A percentile compares a stretch with the other conserved stretches of the same genome.
phyloP scores from a whole-genome alignment of 2,113 vertebrate genomes.

The Tenebrosternarchus preto region DNA sequence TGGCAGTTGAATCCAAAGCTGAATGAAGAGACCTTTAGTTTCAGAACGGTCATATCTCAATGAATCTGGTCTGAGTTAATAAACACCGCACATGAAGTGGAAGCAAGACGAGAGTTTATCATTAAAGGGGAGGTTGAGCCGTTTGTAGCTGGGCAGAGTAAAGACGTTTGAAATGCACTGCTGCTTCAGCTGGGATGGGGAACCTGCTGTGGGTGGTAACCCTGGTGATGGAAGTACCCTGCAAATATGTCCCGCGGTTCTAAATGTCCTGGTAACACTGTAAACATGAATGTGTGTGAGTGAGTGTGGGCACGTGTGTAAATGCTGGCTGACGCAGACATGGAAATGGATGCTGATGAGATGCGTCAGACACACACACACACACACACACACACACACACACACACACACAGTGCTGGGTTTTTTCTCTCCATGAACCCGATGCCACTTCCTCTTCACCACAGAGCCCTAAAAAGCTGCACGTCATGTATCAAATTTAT shows the following conservation, averaged over 20 bases:
- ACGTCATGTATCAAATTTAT: too few species aligned
- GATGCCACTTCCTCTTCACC: too few species aligned
- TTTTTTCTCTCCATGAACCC: too few species aligned
- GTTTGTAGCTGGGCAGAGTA: background rate
- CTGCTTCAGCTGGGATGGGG: background rate
- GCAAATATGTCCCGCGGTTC: background rate
- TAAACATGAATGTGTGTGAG: background rate
- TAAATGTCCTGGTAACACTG: background rate
- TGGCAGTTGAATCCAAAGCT: slow-evolving; percentile 52
- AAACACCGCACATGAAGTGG: slow-evolving; percentile 46
- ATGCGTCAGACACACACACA: slow-evolving; percentile 6
- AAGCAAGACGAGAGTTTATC: slow-evolving; percentile 25
- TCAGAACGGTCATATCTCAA: slow-evolving; percentile 51
- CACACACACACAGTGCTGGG: background rate
- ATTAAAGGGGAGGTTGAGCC: slow-evolving; percentile 24
- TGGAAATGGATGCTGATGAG: slow-evolving; percentile 43
- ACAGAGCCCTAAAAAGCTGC: too few species aligned
- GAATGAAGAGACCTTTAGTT: slow-evolving; percentile 60
- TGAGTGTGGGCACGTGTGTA: slow-evolving; percentile 3
- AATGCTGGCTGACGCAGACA: slow-evolving; percentile 44
- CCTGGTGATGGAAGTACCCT: too few species aligned
- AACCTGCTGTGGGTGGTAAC: background rate
- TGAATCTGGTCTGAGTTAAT: slow-evolving; percentile 49
- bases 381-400: background rate
- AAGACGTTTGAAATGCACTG: background rate